Evolutionary conservation across 2,888 invertebrate species (phyloP).

Genomic region (Mimas tiliae): DNA sequence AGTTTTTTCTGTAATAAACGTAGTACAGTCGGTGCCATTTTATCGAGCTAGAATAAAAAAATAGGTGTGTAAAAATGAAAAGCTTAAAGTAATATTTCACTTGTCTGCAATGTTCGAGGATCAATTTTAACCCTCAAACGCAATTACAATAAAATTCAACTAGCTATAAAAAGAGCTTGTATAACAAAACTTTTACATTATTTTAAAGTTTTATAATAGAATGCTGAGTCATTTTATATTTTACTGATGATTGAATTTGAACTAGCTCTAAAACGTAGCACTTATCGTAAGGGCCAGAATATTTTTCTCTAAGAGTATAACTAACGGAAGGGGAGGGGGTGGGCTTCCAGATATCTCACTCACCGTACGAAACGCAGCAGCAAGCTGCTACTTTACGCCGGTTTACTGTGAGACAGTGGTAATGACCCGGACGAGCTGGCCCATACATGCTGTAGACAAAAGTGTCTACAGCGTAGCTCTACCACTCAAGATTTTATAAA

Average conservation of each 20-base stretch:
- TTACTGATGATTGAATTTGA: neutral
- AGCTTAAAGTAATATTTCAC: neutral
- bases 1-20: too few relatives aligned
- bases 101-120: neutral
- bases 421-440: too few relatives aligned
- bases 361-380: too few relatives aligned
- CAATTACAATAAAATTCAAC: slow-evolving; percentile 17
- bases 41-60: neutral
- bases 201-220: slow-evolving; percentile 5
- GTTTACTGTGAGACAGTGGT: too few relatives aligned
- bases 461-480: too few relatives aligned
- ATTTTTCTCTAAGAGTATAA: too few relatives aligned
- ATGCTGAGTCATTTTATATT: neutral
- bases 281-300: too few relatives aligned
- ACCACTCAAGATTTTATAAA: too few relatives aligned
- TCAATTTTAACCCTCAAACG: neutral
- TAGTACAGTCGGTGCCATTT: neutral
- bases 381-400: too few relatives aligned
- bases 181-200: neutral
- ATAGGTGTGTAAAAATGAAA: neutral
- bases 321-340: too few relatives aligned
- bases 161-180: slow-evolving; percentile 6
- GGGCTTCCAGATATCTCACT: too few relatives aligned
- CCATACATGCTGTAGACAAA: too few relatives aligned
- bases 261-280: neutral